These are phyloP conservation scores for Silvanus unidentatus DNA, from an alignment of 2,888 invertebrate species.

Conservation along the genomic window DNA sequence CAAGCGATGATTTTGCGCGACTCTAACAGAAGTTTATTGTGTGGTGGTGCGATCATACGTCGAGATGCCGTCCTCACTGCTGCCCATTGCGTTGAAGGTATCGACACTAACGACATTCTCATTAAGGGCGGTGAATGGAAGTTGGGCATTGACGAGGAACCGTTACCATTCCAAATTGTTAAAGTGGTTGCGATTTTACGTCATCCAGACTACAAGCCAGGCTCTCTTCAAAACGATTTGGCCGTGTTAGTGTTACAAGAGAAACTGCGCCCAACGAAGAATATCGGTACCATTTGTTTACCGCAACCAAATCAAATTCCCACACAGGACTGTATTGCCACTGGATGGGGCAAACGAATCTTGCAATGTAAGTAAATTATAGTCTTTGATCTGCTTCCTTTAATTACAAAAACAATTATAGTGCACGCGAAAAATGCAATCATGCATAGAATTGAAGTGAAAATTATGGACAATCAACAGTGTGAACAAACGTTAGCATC, in stretches of 20 bases:
- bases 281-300: slow-evolving; percentile 70
- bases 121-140: slow-evolving; percentile 83
- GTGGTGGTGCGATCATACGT: slow-evolving; percentile 74
- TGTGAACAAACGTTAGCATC: slow-evolving; percentile 56
- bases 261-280: slow-evolving; percentile 58
- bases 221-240: slow-evolving; percentile 59
- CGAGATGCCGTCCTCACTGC: slow-evolving; percentile 69
- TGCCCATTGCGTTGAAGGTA: slow-evolving; percentile 72
- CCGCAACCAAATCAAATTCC: slow-evolving; percentile 54
- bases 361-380: slow-evolving; percentile 61
- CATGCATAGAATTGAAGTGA: slow-evolving; percentile 68
- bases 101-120: slow-evolving; percentile 59
- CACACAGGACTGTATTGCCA: slow-evolving; percentile 63
- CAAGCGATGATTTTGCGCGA: slow-evolving; percentile 76
- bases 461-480: slow-evolving; percentile 55
- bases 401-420: slow-evolving; percentile 46
- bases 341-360: slow-evolving; percentile 79
- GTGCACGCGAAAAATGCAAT: slow-evolving; percentile 69
- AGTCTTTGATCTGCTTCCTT: slow-evolving; percentile 7
- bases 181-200: slow-evolving; percentile 63
- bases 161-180: slow-evolving; percentile 70
- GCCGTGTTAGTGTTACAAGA: slow-evolving; percentile 65
- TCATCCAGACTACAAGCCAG: slow-evolving; percentile 64
- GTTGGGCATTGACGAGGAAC: slow-evolving; percentile 73
- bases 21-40: slow-evolving; percentile 65